phyloP scores from a whole-genome alignment of 1,140 invertebrate genomes.

The Ptiloglossa arizonensis region DNA sequence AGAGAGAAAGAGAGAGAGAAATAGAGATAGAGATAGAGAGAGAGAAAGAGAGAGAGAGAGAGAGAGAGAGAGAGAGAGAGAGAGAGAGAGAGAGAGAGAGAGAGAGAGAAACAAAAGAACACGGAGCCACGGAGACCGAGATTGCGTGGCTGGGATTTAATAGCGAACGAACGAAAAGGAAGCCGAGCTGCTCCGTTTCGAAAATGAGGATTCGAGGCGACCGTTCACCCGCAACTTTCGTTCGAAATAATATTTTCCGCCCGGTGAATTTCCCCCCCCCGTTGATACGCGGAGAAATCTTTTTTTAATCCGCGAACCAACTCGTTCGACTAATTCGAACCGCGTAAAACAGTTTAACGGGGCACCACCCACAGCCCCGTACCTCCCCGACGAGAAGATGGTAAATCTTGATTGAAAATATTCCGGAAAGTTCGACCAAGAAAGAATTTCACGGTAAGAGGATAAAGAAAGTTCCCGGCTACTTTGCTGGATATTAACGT shows the following conservation, averaged over 20 bases:
- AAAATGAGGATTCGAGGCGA: too few species aligned
- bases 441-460: not conserved
- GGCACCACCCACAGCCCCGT: too few species aligned
- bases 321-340: not conserved
- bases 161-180: not conserved
- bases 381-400: not conserved
- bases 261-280: too few species aligned
- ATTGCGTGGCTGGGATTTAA: not conserved
- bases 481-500: not conserved
- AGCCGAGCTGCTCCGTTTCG: not conserved
- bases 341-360: not conserved
- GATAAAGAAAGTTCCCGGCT: not conserved
- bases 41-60: not conserved
- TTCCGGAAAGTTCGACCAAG: not conserved
- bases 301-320: too few species aligned
- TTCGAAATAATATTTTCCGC: too few species aligned
- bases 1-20: not conserved
- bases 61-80: not conserved
- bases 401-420: not conserved
- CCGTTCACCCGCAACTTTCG: too few species aligned
- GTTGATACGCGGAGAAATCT: too few species aligned
- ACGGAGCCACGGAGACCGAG: not conserved
- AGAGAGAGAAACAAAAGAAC: not conserved
- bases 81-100: not conserved
- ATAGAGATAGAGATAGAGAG: not conserved